phyloP scores from a whole-genome alignment of 2,113 vertebrate species.

The Microcebus tavaratra region DNA sequence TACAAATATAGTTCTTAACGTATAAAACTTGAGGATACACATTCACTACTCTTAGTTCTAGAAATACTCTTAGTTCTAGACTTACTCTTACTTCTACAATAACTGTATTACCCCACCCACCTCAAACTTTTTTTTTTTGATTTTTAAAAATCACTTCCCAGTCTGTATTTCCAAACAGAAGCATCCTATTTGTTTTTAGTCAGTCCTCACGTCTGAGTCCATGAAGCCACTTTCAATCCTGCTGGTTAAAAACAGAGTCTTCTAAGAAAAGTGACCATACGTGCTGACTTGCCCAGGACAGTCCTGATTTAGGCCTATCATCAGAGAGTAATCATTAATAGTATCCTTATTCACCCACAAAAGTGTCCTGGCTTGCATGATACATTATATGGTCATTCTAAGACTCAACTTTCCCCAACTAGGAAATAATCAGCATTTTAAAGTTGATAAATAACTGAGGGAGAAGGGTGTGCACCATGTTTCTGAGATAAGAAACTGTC shows the following conservation, averaged over 20 bases:
- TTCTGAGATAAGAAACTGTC: background rate
- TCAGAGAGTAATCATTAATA: background rate
- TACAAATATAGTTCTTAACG: too few relatives aligned
- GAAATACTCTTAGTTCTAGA: background rate
- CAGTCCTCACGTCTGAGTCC: background rate
- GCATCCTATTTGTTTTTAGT: background rate
- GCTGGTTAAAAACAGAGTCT: background rate
- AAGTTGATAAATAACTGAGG: background rate
- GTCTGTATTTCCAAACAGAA: slow-evolving; percentile 22
- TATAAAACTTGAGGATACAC: too few relatives aligned
- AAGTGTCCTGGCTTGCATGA: background rate
- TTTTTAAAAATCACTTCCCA: slow-evolving; percentile 17
- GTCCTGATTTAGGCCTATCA: background rate
- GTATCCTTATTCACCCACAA: background rate
- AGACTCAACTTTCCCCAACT: slow-evolving; percentile 16
- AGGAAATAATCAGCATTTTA: slow-evolving; percentile 28
- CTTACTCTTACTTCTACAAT: background rate
- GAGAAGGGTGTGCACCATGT: background rate
- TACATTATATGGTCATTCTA: background rate
- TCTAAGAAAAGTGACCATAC: background rate
- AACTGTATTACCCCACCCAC: background rate
- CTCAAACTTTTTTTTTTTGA: background rate
- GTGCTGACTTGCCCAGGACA: background rate
- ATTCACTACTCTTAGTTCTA: background rate
- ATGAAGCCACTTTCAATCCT: slow-evolving; percentile 10